Evolutionary conservation across 2,888 invertebrate species (phyloP).

Genomic region (Noctua comes): DNA sequence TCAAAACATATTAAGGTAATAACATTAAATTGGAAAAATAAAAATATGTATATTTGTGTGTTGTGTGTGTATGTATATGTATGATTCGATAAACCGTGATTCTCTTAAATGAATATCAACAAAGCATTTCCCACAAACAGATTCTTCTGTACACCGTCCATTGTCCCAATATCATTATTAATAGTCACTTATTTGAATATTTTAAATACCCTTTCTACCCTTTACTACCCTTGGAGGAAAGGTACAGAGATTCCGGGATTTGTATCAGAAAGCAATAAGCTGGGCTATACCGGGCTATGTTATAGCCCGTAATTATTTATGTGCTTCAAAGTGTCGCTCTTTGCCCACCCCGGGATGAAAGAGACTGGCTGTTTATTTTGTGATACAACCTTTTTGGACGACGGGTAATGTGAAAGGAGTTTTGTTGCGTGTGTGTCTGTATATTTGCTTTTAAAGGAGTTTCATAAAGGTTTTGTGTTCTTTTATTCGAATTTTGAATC

Average conservation of each 20-base stretch:
- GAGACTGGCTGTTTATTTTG: slow-evolving; percentile 38
- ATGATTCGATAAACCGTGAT: not conserved
- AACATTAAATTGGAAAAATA: no score
- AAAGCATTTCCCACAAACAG: slow-evolving; percentile 16
- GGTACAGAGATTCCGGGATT: slow-evolving; percentile 58
- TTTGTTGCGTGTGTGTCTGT: not conserved
- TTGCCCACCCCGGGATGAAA: slow-evolving; percentile 18
- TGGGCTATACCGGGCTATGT: slow-evolving; percentile 20
- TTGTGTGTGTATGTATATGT: no score
- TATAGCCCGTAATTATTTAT: slow-evolving; percentile 59
- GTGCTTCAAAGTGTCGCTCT: slow-evolving; percentile 43
- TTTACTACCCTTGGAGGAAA: slow-evolving; percentile 34
- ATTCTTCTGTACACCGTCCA: slow-evolving; percentile 21
- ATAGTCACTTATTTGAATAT: slow-evolving; percentile 60
- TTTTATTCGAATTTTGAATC: not conserved
- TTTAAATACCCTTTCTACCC: slow-evolving; percentile 58
- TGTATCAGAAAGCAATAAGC: slow-evolving; percentile 59
- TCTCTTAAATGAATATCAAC: not conserved
- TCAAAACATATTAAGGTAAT: no score
- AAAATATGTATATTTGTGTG: no score
- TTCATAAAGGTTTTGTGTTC: not conserved
- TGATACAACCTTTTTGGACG: slow-evolving; percentile 19
- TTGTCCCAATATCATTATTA: slow-evolving; percentile 58
- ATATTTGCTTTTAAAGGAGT: not conserved
- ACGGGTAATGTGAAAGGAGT: not conserved